Evolutionary conservation across 2,797 vertebrate species (phyloP).

Genomic region (Carcharodon carcharias): DNA sequence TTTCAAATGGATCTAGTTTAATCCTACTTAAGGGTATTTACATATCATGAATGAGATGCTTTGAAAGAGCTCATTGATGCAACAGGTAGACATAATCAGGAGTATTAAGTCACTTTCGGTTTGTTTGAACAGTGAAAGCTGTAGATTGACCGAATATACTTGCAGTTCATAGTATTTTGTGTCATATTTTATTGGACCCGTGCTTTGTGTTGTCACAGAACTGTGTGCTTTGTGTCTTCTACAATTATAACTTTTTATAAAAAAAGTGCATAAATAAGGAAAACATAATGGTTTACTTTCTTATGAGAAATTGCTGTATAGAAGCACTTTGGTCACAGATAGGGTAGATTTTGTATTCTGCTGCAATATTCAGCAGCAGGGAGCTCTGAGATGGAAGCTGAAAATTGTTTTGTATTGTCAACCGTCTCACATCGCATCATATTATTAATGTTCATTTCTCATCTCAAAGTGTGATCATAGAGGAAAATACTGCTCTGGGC

Average conservation of each 20-base stretch:
- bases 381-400: constrained; percentile 26
- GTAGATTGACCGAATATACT: background rate
- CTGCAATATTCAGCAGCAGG: constrained; percentile 1
- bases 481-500: background rate
- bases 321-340: background rate
- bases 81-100: constrained; percentile 25
- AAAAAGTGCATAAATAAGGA: background rate
- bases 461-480: background rate
- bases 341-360: background rate
- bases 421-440: background rate
- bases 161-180: background rate
- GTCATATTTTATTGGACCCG: background rate
- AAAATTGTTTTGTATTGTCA: constrained; percentile 3
- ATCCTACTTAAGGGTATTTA: constrained; percentile 34
- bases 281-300: background rate
- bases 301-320: background rate
- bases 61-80: constrained; percentile 25
- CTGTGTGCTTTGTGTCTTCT: background rate
- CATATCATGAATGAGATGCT: constrained; percentile 32
- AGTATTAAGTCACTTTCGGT: background rate
- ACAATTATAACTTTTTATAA: background rate
- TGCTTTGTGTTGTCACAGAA: background rate
- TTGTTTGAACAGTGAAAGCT: background rate
- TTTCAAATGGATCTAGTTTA: constrained; percentile 17
- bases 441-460: background rate